These are phyloP conservation scores for Drosophila atripex DNA, from an alignment of 2,888 invertebrate genomes.

Conservation along the genomic window DNA sequence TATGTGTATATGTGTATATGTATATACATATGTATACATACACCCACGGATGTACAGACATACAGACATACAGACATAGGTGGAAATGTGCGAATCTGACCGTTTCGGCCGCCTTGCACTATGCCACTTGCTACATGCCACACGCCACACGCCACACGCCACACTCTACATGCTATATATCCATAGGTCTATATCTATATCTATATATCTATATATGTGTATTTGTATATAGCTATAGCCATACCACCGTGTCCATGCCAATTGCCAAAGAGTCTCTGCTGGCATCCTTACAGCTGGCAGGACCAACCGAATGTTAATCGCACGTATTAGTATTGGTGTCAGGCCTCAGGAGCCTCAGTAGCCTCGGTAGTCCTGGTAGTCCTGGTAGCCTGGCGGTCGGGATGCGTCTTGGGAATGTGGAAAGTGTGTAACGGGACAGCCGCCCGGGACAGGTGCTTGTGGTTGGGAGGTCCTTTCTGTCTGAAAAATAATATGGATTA, in stretches of 20 bases:
- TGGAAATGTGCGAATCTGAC: conserved; percentile 44
- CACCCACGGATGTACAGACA: background rate
- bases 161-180: background rate
- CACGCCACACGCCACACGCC: background rate
- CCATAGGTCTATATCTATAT: background rate
- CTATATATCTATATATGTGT: background rate
- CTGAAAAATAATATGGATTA: background rate
- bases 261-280: conserved; percentile 39
- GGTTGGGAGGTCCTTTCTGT: background rate
- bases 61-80: background rate
- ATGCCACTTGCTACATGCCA: background rate
- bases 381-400: no score
- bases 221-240: conserved; percentile 4
- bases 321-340: conserved; percentile 75
- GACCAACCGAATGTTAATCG: conserved; percentile 73
- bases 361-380: no score
- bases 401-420: conserved; percentile 46
- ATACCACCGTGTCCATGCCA: conserved; percentile 43
- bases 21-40: background rate
- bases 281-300: conserved; percentile 12
- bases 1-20: conserved; percentile 23
- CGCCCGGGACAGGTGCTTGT: background rate
- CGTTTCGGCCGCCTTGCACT: conserved; percentile 30
- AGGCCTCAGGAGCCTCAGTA: conserved; percentile 56
- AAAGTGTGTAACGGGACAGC: background rate